These are phyloP conservation scores for Acanthoscelides obtectus DNA, from an alignment of 2,888 invertebrate genomes.

Conservation along the genomic window DNA sequence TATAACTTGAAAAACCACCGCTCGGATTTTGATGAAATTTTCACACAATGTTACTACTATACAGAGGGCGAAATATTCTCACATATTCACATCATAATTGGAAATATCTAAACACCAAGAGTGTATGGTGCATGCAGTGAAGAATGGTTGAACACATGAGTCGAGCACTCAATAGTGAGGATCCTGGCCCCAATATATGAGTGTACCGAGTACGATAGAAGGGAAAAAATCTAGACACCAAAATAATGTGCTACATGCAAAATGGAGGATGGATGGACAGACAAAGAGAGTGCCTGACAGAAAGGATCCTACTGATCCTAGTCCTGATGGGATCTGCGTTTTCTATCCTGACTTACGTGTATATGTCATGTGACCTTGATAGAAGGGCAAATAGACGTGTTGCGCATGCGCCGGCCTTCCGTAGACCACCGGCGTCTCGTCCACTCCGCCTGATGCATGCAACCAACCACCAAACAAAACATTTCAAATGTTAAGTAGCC, in stretches of 20 bases:
- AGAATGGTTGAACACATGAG: too few relatives aligned
- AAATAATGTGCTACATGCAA: not conserved
- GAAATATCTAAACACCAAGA: too few relatives aligned
- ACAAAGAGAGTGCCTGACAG: not conserved
- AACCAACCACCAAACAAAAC: slow-evolving; percentile 40
- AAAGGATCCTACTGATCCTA: not conserved
- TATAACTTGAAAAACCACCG: too few relatives aligned
- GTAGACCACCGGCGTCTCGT: slow-evolving; percentile 48
- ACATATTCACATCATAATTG: too few relatives aligned
- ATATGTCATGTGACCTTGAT: slow-evolving; percentile 75
- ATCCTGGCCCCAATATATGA: too few relatives aligned
- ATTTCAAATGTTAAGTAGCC: not conserved
- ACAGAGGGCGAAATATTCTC: too few relatives aligned
- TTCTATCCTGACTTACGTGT: slow-evolving; percentile 62
- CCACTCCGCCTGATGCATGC: slow-evolving; percentile 48
- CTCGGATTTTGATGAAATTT: too few relatives aligned
- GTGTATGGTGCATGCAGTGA: too few relatives aligned
- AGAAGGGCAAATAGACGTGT: slow-evolving; percentile 79
- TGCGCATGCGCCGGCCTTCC: slow-evolving; percentile 73
- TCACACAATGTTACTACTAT: too few relatives aligned
- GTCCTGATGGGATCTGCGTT: not conserved
- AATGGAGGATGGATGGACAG: not conserved
- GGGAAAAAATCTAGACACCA: not conserved
- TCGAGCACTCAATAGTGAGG: too few relatives aligned
- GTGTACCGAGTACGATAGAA: too few relatives aligned